Base-by-base conservation (phyloP, 2,113 vertebrate species). In the Nycticryphes semicollaris region DNA sequence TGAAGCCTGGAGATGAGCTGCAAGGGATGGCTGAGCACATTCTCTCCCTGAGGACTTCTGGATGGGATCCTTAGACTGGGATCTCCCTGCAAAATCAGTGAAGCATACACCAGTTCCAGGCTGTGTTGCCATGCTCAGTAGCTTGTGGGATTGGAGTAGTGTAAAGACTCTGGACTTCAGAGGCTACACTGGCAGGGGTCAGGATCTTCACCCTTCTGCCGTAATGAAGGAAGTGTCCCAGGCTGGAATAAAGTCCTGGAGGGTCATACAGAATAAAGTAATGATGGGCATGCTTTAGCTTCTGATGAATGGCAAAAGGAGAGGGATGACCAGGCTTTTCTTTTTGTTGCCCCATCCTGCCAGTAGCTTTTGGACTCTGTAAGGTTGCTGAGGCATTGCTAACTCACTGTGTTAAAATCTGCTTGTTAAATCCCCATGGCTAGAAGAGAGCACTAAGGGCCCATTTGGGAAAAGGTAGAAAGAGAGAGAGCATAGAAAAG, bases 21-120 rank as follows among this genome's bases (percentile, higher is more conserved):
- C 88, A 33, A 75, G 79, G 66, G 76, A 64, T 68, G 48, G 56
- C 60, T 72, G 85, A 93, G 39, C 3, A 5, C 64, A 48, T 68
- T 89, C 27, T 60, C 51, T 94, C 79, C 72, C 68, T n/a, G 51
- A 90, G 64, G 83, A 93, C 64, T 93, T 90, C 88, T 95, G 60
- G 39, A 89, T 84, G 68, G 67, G 80, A 86, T 81, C 54, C 56
- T 84, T 25, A 81, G 47, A 12, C 51, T 70, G 68, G 70, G 48
- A 88, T 88, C 35, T 88, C 60, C 59, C 56, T 70, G 45, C 68
- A 43, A 88, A 70, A 28, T 88, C 90, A 67, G 1, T 77, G 92
- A 95, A 88, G 68, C 66, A 47, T 64, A 35, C 24, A 56, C 25
- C 54, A 28, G 22, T 77, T 93, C 79, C 67, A 90, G 72, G n/a